A percentile compares a stretch with the other conserved stretches of the same genome.
These are phyloP conservation scores for Aurelia sp. DNA, from an alignment of 30 jellyfish, hydroid and myxozoan genomes.

Conservation along the genomic window DNA sequence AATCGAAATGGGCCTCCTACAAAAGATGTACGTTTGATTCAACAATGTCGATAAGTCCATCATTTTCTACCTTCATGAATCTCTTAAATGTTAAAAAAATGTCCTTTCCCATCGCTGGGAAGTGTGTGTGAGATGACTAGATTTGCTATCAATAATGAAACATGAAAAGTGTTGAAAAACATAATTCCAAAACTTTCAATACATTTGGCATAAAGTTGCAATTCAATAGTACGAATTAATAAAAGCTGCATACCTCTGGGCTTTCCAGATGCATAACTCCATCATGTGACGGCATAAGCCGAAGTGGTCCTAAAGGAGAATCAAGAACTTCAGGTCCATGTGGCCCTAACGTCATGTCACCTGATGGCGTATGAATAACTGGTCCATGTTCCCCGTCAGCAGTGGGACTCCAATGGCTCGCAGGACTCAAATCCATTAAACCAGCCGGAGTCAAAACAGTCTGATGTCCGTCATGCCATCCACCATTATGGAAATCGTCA, in stretches of 20 bases:
- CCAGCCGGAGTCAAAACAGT: constrained; percentile 95
- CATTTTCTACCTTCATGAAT: no score
- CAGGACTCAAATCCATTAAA: constrained; percentile 72
- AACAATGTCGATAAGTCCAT: no score
- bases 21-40: no score
- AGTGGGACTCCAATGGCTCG: constrained; percentile 75
- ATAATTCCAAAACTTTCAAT: no score
- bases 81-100: no score
- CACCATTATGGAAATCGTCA: constrained; percentile 79
- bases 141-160: no score
- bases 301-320: constrained; percentile 95
- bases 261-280: constrained; percentile 95
- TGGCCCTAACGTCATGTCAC: constrained; percentile 86
- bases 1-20: no score
- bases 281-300: constrained; percentile 88
- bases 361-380: constrained; percentile 83
- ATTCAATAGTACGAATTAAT: no score
- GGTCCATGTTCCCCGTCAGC: constrained; percentile 76
- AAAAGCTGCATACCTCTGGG: constrained; percentile 61
- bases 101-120: no score
- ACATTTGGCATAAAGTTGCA: no score
- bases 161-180: no score
- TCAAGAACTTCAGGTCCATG: constrained; percentile 85
- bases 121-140: no score
- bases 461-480: constrained; percentile 88